Evolutionary conservation across 2,797 vertebrate genomes (phyloP), one percentile per base, ranked within the genome.

Genomic region (Melanitta fusca): DNA sequence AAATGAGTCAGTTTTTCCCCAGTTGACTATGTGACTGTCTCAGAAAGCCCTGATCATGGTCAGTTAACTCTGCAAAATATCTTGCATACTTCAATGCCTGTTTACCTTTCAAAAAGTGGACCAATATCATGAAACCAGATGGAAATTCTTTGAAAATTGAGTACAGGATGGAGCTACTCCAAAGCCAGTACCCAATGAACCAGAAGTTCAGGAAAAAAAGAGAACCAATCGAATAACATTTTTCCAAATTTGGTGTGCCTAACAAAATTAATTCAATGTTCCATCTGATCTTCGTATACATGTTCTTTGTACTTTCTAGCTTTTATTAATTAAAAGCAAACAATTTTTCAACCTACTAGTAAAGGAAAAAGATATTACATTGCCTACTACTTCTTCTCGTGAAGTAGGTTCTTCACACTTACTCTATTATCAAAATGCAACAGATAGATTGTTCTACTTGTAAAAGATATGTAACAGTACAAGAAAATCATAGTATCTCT

Each of bases 1-100:
- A 90, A 81, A 73, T 86, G 77, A 95, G 80, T 90, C 56, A 92
- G 22, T 69, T 93, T 96, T 94, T 93, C 66, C 95, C 49, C 32
- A 74, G 1, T 4, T 81, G 64, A 68, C 60, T 88, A 62, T 87
- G 51, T 85, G 78, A 88, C 57, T 83, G 68, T 74, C 57, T 95
- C 84, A 93, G 66, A 93, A 94, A 91, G 9, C 32, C 17, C 74
- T 65, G 74, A 91, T 57, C 6, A 0, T 80, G 80, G 61, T 78
- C 79, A 32, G 53, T 91, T 77, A 78, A 70, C 24, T 91, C 85
- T 94, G 71, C 14, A 80, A 91, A 95, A 18, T 36, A 81, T 75
- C 70, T 89, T 68, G 25, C 4, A 1, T 64, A 66, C 43, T 62
- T 78, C 49, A 75, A 66, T 66, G 89, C 22, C 38, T 92, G 69